A percentile compares a stretch with the other conserved stretches of the same genome.
Evolutionary conservation across 2,113 vertebrate species (phyloP).

Genomic region (Rhea pennata): DNA sequence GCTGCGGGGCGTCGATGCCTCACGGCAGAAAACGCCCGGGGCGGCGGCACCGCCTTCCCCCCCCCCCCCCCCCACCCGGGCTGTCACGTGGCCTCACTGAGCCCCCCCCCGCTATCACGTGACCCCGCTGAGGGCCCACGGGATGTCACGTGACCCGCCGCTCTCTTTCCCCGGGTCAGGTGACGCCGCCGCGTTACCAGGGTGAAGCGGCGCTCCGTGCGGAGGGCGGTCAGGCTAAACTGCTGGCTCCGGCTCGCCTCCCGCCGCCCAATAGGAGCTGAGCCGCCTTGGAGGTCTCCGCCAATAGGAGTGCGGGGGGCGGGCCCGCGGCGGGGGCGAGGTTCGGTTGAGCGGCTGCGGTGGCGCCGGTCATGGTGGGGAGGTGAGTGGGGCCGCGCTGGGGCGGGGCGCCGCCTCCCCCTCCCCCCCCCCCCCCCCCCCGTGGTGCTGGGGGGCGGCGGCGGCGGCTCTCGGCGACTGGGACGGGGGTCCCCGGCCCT

Average conservation of each 20-base stretch:
- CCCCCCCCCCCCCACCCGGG: no score
- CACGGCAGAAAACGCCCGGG: no score
- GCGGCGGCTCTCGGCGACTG: no score
- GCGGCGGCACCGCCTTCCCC: no score
- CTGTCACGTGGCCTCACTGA: no score
- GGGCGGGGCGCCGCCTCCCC: no score
- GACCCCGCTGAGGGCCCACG: no score
- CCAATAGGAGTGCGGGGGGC: background rate
- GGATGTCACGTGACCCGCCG: fast-evolving
- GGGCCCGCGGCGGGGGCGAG: background rate
- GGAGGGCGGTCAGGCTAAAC: background rate
- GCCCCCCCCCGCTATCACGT: background rate
- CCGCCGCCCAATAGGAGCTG: background rate
- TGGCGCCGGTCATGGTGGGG: background rate
- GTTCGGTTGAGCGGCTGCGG: background rate
- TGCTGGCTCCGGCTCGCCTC: fast-evolving
- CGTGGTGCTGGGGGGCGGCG: no score
- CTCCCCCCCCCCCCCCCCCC: no score
- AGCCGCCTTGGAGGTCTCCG: fast-evolving
- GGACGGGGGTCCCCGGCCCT: background rate
- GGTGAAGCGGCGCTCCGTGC: background rate
- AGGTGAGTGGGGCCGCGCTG: background rate
- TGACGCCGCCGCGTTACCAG: background rate
- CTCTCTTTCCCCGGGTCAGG: no score
- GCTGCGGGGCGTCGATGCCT: no score